phyloP scores from a whole-genome alignment of 1,140 invertebrate species.

The Proales similis region DNA sequence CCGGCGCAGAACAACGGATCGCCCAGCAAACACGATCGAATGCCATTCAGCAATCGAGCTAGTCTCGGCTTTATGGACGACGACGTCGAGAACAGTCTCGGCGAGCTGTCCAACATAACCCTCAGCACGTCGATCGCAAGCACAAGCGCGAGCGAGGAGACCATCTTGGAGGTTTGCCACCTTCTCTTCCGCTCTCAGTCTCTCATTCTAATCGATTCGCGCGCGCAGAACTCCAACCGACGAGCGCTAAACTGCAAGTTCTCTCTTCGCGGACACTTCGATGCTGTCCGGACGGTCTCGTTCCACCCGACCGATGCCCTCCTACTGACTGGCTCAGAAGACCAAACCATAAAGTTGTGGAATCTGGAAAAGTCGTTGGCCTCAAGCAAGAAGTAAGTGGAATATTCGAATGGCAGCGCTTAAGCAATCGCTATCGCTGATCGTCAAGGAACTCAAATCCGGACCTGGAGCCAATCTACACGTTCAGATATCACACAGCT shows the following conservation, averaged over 20 bases:
- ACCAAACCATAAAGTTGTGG: conserved; percentile 97
- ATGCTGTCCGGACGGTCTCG: conserved; percentile 85
- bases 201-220: neutral
- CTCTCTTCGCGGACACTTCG: conserved; percentile 69
- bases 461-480: conserved; percentile 28
- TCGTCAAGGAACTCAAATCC: conserved; percentile 4
- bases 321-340: conserved; percentile 92
- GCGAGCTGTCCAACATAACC: conserved; percentile 27
- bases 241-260: conserved; percentile 4
- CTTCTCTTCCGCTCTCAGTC: neutral
- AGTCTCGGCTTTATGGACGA: conserved; percentile 7
- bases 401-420: neutral
- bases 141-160: conserved; percentile 24
- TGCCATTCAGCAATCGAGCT: neutral
- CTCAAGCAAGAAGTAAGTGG: conserved; percentile 80
- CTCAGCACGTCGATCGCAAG: conserved; percentile 7
- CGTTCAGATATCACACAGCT: conserved; percentile 52
- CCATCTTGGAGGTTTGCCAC: conserved; percentile 10
- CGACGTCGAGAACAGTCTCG: conserved; percentile 17
- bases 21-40: neutral
- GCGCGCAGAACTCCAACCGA: neutral
- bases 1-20: neutral
- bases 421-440: neutral
- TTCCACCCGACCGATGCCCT: conserved; percentile 96
- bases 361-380: conserved; percentile 89